Conservation (phyloP, 2,888 invertebrate species). For the Fragum fragum region DNA sequence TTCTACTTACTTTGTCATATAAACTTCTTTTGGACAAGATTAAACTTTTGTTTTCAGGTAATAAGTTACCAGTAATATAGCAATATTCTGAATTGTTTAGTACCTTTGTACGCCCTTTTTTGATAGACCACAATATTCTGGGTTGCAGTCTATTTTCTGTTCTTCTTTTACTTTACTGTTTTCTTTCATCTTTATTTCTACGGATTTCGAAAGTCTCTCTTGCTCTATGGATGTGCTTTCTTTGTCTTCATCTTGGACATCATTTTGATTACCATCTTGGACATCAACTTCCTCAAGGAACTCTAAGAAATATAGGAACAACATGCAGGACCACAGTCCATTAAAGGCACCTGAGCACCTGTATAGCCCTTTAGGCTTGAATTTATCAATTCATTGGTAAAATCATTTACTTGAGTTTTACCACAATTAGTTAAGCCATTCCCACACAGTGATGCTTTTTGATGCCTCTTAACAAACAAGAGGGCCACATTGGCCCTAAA, state of each 20-base stretch:
- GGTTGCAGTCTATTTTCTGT: background rate
- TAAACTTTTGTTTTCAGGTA: too few species aligned
- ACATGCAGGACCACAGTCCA: too few species aligned
- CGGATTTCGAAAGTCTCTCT: background rate
- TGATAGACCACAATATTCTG: slow-evolving; percentile 8
- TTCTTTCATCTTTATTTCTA: background rate
- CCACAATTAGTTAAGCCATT: too few species aligned
- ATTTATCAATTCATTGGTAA: too few species aligned
- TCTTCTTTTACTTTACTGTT: background rate
- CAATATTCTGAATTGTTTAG: background rate
- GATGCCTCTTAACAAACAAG: too few species aligned
- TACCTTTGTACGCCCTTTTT: slow-evolving; percentile 34
- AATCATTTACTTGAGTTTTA: too few species aligned
- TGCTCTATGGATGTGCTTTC: background rate
- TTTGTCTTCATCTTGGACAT: background rate
- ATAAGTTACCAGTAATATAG: too few species aligned
- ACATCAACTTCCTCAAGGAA: background rate
- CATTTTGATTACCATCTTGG: too few species aligned
- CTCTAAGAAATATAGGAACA: background rate
- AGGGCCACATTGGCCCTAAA: too few species aligned
- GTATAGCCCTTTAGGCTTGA: background rate
- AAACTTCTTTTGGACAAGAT: too few species aligned
- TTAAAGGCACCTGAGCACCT: background rate
- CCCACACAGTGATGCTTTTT: too few species aligned
- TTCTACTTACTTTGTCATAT: too few species aligned